Evolutionary conservation across 2,888 invertebrate species (phyloP).

Genomic region (Hipparchia semele): DNA sequence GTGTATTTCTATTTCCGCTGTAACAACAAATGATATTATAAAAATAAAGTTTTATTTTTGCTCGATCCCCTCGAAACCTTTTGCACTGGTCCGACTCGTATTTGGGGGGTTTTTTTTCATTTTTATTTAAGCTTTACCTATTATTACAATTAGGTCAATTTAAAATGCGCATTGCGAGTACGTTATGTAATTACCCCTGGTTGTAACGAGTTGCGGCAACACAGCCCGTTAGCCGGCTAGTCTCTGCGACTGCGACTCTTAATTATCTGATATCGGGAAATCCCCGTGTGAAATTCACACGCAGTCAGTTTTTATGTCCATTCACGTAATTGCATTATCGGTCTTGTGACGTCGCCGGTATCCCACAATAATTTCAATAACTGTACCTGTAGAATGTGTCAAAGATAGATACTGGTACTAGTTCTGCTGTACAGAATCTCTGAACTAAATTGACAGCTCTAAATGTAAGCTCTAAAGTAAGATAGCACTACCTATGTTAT

Average conservation of each 20-base stretch:
- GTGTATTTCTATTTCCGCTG: no score
- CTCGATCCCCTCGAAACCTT: no score
- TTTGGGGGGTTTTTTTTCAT: neutral
- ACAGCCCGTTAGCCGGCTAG: constrained; percentile 5
- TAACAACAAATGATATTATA: no score
- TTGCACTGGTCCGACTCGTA: no score
- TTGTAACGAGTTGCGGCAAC: constrained; percentile 18
- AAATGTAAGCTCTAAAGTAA: no score
- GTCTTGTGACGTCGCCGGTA: constrained; percentile 20
- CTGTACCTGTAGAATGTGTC: constrained; percentile 19
- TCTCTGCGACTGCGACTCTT: constrained; percentile 26
- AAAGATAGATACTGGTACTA: constrained; percentile 1
- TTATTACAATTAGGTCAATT: neutral
- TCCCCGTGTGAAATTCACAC: constrained; percentile 44
- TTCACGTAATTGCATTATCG: constrained; percentile 28
- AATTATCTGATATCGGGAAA: constrained; percentile 43
- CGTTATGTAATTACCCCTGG: constrained; percentile 1
- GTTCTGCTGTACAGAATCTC: no score
- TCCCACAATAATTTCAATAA: constrained; percentile 21
- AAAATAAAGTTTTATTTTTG: no score
- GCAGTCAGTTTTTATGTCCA: constrained; percentile 34
- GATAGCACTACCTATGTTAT: no score
- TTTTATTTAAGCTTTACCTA: no score
- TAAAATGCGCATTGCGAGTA: neutral
- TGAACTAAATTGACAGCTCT: no score